These are phyloP conservation scores for Sisor rabdophorus DNA, from an alignment of 2,113 vertebrate genomes.

Conservation along the genomic window DNA sequence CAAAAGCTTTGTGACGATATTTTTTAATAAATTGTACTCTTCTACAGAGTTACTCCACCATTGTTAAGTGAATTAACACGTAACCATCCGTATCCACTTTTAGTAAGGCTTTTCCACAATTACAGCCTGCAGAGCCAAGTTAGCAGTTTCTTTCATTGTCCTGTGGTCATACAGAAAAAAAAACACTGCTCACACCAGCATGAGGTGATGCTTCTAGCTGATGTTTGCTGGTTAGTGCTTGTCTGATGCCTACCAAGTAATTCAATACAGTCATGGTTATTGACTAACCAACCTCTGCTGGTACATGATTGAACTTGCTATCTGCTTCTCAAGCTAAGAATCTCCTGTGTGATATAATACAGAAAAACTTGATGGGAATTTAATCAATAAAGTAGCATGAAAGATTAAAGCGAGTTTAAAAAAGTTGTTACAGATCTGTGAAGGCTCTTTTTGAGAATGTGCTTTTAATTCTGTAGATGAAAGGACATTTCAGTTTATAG, in stretches of 20 bases:
- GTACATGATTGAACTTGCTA: conserved; percentile 13
- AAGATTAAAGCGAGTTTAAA: neutral
- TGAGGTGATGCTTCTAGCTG: conserved; percentile 3
- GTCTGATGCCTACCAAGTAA: neutral
- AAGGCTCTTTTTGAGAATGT: neutral
- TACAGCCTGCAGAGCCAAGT: neutral
- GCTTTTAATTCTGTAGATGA: neutral
- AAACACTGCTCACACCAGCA: neutral
- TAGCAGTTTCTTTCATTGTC: conserved; percentile 42
- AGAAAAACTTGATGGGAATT: neutral
- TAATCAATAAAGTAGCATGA: neutral
- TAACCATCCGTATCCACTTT: conserved; percentile 29
- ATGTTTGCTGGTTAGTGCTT: conserved; percentile 13
- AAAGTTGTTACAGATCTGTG: neutral
- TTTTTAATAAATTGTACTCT: neutral
- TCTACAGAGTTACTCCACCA: conserved; percentile 2
- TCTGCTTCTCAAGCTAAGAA: neutral
- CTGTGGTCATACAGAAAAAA: conserved; percentile 5
- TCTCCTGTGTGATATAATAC: neutral
- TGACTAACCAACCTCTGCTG: neutral
- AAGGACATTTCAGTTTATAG: neutral
- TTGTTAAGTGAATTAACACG: conserved; percentile 1
- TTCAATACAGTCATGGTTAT: neutral
- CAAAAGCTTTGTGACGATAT: no score
- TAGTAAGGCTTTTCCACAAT: conserved; percentile 1